These are phyloP conservation scores for Neria commutata DNA, from an alignment of 2,888 invertebrate genomes.

Conservation along the genomic window DNA sequence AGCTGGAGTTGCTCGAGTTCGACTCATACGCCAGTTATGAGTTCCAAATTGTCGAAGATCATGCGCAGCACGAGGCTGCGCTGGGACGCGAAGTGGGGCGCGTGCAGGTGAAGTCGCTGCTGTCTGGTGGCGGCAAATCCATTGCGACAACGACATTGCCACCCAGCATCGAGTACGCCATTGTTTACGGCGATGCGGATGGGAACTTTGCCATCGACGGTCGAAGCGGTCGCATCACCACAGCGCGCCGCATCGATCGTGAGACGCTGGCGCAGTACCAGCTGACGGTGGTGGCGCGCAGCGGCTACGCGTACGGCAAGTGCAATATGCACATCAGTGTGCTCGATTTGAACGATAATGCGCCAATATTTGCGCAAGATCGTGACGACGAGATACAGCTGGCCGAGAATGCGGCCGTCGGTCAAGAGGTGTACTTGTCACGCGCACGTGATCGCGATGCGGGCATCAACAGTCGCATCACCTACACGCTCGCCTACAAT, in stretches of 20 bases:
- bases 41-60: slow-evolving; percentile 84
- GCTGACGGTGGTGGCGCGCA: slow-evolving; percentile 78
- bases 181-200: slow-evolving; percentile 80
- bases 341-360: slow-evolving; percentile 89
- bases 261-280: slow-evolving; percentile 79
- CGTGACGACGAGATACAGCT: slow-evolving; percentile 77
- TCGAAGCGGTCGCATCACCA: slow-evolving; percentile 77
- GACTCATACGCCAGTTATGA: slow-evolving; percentile 78
- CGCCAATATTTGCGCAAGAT: slow-evolving; percentile 80
- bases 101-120: slow-evolving; percentile 68
- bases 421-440: slow-evolving; percentile 89
- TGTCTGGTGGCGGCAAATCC: slow-evolving; percentile 34
- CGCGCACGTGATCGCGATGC: slow-evolving; percentile 86
- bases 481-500: slow-evolving; percentile 81
- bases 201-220: slow-evolving; percentile 82
- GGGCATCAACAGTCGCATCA: slow-evolving; percentile 85
- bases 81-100: slow-evolving; percentile 78
- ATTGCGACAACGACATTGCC: slow-evolving; percentile 32
- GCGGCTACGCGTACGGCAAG: slow-evolving; percentile 76
- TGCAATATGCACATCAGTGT: slow-evolving; percentile 82
- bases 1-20: slow-evolving; percentile 76
- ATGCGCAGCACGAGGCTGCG: slow-evolving; percentile 65
- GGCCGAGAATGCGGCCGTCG: slow-evolving; percentile 89
- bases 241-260: slow-evolving; percentile 80
- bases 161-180: slow-evolving; percentile 70